Evolutionary conservation across 2,797 vertebrate genomes (phyloP), one percentile per base, ranked within the genome.

Genomic region (Bovichtus variegatus): DNA sequence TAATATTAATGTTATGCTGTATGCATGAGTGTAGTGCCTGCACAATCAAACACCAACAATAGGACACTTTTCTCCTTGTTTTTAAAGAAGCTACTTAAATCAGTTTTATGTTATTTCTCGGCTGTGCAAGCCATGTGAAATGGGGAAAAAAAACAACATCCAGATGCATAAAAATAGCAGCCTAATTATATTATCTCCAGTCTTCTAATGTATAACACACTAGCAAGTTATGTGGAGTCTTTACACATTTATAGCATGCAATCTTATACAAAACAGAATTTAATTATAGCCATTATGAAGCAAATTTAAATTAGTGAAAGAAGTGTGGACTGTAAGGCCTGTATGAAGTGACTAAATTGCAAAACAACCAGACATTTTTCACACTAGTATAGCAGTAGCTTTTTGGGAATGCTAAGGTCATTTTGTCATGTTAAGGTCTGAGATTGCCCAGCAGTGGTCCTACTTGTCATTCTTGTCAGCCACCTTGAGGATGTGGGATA

Each of bases 401-500:
- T 76, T 82, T 72, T 68, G 71, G 61, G 79, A 83, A 71, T 36
- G 67, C 75, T 81, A 69, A 88, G 83, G 84, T 88, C 81, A 89
- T 84, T 82, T 78, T 82, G 86, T 77, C 86, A 86, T 77, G 78
- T 87, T 81, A 73, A 74, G 78, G 84, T 89, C 69, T 88, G 87
- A 89, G 81, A 86, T 74, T 86, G 85, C 85, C 80, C 92, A 88
- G 89, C 82, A 67, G 88, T 90, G 67, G 66, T 86, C 83, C 90
- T 80, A 90, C 82, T 90, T 88, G 89, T 92, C 91, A 91, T 90
- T 92, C 91, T 87, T 87, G 88, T 91, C 90, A 87, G 82, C 87
- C 86, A 89, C 88, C 87, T 90, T 79, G 80, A 92, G 91, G 91
- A 92, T 92, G 89, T 93, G 91, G 91, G 89, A 89, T 91, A 83